Conservation (phyloP, 64 coral and sea anemone species). For the Cladopsammia gracilis region DNA sequence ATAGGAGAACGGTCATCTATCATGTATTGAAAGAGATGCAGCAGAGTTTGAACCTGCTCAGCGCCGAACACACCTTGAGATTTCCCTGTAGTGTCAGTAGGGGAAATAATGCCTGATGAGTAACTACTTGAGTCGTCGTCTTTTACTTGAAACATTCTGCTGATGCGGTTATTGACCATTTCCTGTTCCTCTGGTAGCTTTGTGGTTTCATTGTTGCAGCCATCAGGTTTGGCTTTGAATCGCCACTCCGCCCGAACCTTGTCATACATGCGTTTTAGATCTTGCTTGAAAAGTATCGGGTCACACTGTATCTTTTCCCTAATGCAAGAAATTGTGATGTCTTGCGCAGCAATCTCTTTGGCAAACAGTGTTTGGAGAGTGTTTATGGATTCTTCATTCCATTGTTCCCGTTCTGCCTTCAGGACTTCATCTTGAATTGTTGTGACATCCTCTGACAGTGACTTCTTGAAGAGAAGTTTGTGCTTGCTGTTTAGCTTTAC, state of each 20-base stretch:
- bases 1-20: slow-evolving; percentile 17
- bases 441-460: not conserved
- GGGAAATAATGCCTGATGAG: slow-evolving; percentile 25
- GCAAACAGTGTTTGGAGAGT: too few species aligned
- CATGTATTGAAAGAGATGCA: slow-evolving; percentile 49
- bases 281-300: too few species aligned
- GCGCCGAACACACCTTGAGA: slow-evolving; percentile 39
- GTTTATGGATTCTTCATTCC: too few species aligned
- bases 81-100: not conserved
- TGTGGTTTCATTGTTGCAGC: too few species aligned
- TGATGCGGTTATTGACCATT: not conserved
- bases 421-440: not conserved
- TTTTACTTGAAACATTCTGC: slow-evolving; percentile 6
- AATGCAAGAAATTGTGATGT: too few species aligned
- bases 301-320: too few species aligned
- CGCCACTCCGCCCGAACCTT: too few species aligned
- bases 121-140: slow-evolving; percentile 46
- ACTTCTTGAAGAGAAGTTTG: not conserved
- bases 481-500: not conserved
- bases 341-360: too few species aligned
- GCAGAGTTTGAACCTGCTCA: slow-evolving; percentile 17
- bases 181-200: not conserved
- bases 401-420: not conserved
- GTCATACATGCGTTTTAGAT: too few species aligned
- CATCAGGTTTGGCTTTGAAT: too few species aligned